Evolutionary conservation across 2,113 vertebrate genomes (phyloP).

Genomic region (Thalassarche chlororhynchos): DNA sequence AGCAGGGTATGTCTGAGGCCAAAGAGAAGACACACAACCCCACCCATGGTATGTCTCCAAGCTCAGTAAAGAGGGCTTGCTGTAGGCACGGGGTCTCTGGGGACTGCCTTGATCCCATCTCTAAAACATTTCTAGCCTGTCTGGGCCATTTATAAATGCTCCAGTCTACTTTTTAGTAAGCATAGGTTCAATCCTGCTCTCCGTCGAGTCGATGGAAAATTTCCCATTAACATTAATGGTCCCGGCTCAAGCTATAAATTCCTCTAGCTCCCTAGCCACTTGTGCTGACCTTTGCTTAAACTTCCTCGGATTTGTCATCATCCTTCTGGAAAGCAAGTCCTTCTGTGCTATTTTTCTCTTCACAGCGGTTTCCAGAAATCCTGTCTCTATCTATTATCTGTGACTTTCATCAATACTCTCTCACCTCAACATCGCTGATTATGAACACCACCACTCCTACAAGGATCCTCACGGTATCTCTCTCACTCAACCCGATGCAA

Average conservation of each 20-base stretch:
- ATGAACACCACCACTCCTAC: neutral
- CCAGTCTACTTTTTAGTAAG: constrained; percentile 33
- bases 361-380: neutral
- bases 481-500: neutral
- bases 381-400: neutral
- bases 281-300: constrained; percentile 61
- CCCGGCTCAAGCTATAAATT: constrained; percentile 53
- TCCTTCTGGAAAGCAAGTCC: constrained; percentile 32
- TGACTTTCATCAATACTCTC: neutral
- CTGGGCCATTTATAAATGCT: constrained; percentile 45
- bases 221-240: constrained; percentile 52
- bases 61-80: neutral
- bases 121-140: constrained; percentile 44
- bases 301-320: constrained; percentile 17
- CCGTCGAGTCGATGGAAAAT: neutral
- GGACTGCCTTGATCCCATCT: neutral
- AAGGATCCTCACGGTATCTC: neutral
- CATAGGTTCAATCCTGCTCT: constrained; percentile 14
- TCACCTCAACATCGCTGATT: neutral
- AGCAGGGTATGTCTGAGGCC: neutral
- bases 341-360: constrained; percentile 12
- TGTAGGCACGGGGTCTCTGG: neutral
- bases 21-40: neutral
- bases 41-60: neutral
- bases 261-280: constrained; percentile 52